These are phyloP conservation scores for Phrynocephalus guinanensis DNA, from an alignment of 2,797 vertebrate genomes.

Conservation along the genomic window DNA sequence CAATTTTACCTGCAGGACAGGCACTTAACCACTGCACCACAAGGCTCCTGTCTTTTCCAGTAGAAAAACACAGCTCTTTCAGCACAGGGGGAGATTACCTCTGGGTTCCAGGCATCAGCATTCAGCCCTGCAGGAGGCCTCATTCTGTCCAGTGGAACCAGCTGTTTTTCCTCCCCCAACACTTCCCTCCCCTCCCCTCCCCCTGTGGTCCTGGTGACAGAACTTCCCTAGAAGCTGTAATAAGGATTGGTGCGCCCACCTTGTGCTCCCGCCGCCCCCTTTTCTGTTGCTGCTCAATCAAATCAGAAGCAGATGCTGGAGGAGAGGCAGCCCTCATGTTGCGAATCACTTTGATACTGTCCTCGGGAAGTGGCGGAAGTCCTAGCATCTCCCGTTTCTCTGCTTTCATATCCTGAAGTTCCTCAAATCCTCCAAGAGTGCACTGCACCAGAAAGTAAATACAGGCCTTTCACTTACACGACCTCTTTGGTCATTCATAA, in stretches of 20 bases:
- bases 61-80: too few relatives aligned
- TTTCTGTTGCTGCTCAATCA: constrained; percentile 98
- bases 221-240: too few relatives aligned
- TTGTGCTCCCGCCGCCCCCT: constrained; percentile 95
- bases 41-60: too few relatives aligned
- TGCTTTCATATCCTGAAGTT: constrained; percentile 92
- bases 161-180: too few relatives aligned
- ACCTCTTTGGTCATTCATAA: neutral
- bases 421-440: constrained; percentile 94
- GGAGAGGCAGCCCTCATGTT: constrained; percentile 97
- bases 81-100: too few relatives aligned
- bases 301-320: constrained; percentile 93
- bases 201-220: too few relatives aligned
- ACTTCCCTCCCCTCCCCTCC: too few relatives aligned
- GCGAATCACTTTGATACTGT: constrained; percentile 95
- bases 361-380: constrained; percentile 93
- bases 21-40: too few relatives aligned
- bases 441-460: constrained; percentile 78
- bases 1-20: too few relatives aligned
- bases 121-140: too few relatives aligned
- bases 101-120: too few relatives aligned
- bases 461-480: neutral
- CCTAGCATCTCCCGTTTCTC: constrained; percentile 85
- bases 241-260: constrained; percentile 72
- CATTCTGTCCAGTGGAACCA: too few relatives aligned